phyloP scores from a whole-genome alignment of 1,140 invertebrate species.

The Apis laboriosa region DNA sequence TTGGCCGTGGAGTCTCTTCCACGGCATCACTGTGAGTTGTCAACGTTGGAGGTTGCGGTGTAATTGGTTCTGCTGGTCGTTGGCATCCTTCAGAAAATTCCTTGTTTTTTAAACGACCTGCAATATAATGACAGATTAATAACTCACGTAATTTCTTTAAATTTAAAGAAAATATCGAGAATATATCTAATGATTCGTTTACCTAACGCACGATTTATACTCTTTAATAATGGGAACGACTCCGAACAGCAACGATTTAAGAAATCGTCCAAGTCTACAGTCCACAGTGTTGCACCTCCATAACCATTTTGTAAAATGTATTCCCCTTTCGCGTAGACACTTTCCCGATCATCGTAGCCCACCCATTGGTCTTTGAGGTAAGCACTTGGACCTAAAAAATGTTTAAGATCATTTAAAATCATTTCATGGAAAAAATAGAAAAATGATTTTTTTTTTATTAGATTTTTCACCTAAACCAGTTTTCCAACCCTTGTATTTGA shows the following conservation, averaged over 20 bases:
- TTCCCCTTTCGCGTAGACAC: conserved; percentile 88
- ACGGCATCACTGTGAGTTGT: conserved; percentile 82
- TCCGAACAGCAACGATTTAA: conserved; percentile 90
- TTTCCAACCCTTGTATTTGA: conserved; percentile 79
- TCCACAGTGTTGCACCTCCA: conserved; percentile 93
- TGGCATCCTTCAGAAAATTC: conserved; percentile 82
- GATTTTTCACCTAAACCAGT: conserved; percentile 59
- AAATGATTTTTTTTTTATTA: neutral
- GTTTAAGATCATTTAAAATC: neutral
- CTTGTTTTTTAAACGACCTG: conserved; percentile 81
- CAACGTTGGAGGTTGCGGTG: conserved; percentile 86
- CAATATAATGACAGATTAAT: too few species aligned
- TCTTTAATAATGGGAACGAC: conserved; percentile 87
- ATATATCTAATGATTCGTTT: neutral
- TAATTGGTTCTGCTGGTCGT: conserved; percentile 85
- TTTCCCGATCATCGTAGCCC: conserved; percentile 91
- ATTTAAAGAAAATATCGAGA: too few species aligned
- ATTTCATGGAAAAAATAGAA: neutral
- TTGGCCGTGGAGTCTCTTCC: conserved; percentile 68
- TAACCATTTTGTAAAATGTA: conserved; percentile 87
- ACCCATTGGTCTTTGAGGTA: conserved; percentile 93
- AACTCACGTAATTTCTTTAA: neutral
- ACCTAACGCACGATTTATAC: conserved; percentile 88
- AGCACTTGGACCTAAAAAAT: conserved; percentile 87
- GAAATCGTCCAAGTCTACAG: conserved; percentile 95